Conservation (phyloP, 2,113 vertebrate genomes). For the Thunnus thynnus region DNA sequence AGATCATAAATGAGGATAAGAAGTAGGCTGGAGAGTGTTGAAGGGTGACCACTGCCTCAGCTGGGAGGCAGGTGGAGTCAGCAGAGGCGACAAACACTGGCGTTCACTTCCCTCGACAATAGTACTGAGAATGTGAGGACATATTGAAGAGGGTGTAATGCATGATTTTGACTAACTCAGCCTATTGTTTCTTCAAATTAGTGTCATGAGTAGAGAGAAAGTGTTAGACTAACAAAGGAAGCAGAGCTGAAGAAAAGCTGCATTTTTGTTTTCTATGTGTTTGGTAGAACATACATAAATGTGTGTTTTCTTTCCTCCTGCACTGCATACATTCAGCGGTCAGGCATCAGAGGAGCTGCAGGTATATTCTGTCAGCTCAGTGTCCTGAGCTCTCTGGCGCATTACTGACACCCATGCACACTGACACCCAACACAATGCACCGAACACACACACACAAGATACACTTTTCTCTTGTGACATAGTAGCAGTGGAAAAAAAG, state of each 20-base stretch:
- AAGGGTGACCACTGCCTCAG: not conserved
- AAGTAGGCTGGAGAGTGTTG: not conserved
- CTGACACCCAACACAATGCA: no score
- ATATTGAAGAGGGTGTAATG: slow-evolving; percentile 8
- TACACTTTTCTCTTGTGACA: not conserved
- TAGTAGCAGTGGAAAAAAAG: not conserved
- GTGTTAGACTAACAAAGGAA: not conserved
- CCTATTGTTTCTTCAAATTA: not conserved
- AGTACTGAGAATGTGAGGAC: not conserved
- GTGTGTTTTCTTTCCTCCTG: slow-evolving; percentile 17
- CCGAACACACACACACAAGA: not conserved
- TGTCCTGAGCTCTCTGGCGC: slow-evolving; percentile 58
- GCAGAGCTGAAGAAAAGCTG: not conserved
- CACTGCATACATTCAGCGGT: slow-evolving; percentile 36
- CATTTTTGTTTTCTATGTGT: not conserved
- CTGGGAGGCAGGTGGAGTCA: not conserved
- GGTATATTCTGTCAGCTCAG: slow-evolving; percentile 59
- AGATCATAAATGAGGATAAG: not conserved
- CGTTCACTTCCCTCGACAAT: not conserved
- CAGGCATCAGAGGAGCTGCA: slow-evolving; percentile 49
- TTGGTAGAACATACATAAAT: slow-evolving; percentile 13
- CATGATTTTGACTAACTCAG: not conserved
- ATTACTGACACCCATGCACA: slow-evolving; percentile 40
- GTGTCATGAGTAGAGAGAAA: not conserved
- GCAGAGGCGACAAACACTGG: not conserved